Conservation (phyloP, 2,888 invertebrate species). For the Myathropa florea region DNA sequence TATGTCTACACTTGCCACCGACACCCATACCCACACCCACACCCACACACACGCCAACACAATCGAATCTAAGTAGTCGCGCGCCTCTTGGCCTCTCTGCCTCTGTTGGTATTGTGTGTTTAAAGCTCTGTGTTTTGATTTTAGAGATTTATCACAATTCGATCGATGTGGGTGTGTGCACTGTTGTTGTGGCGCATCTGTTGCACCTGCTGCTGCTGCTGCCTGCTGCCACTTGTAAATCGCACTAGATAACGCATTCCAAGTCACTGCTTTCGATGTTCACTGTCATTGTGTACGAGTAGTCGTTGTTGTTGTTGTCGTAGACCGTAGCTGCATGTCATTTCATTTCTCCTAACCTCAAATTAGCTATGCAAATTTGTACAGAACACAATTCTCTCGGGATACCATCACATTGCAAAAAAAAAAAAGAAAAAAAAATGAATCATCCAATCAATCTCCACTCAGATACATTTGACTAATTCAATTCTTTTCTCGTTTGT, state of each 20-base stretch:
- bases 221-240: not conserved
- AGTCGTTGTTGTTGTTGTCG: not conserved
- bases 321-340: not conserved
- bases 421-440: not conserved
- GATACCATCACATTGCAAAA: not conserved
- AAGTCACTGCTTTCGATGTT: not conserved
- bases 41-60: not conserved
- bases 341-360: not conserved
- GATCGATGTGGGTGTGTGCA: not conserved
- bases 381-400: not conserved
- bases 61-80: not conserved
- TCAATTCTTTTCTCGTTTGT: conserved; percentile 3
- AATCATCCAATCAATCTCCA: not conserved
- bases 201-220: conserved; percentile 1
- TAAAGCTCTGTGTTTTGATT: not conserved
- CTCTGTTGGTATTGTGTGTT: not conserved
- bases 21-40: not conserved
- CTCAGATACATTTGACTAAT: conserved; percentile 41
- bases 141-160: not conserved
- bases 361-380: not conserved
- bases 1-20: not conserved
- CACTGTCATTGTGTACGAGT: not conserved
- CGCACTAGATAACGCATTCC: not conserved
- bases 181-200: conserved; percentile 5
- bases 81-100: not conserved